Conservation (phyloP, 2,888 invertebrate genomes). For the Muschampia plurimacula region DNA sequence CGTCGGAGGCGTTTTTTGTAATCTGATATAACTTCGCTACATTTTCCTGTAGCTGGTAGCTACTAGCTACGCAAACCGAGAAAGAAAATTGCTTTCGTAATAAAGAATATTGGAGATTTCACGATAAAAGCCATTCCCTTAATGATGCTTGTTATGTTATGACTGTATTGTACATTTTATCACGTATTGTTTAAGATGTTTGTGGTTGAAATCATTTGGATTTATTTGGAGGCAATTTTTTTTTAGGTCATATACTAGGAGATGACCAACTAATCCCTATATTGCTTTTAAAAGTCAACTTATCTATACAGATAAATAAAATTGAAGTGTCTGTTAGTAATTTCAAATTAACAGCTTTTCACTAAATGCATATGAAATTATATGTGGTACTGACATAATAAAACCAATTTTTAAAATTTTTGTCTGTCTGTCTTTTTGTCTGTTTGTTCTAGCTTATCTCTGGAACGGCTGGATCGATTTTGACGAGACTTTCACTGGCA, state of each 20-base stretch:
- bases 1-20: conserved; percentile 9
- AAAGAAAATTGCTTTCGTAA: conserved; percentile 16
- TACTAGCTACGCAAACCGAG: conserved; percentile 15
- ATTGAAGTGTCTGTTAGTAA: too few relatives aligned
- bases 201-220: not conserved
- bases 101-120: conserved; percentile 20
- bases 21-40: conserved; percentile 2
- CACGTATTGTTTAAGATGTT: conserved; percentile 17
- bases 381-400: too few relatives aligned
- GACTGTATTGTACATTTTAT: conserved; percentile 22
- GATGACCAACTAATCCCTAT: too few relatives aligned
- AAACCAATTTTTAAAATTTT: too few relatives aligned
- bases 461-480: too few relatives aligned
- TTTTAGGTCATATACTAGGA: not conserved
- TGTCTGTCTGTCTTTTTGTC: too few relatives aligned
- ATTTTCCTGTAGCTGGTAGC: conserved; percentile 10
- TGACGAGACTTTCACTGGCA: too few relatives aligned
- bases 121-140: conserved; percentile 6
- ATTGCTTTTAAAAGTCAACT: too few relatives aligned
- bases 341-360: too few relatives aligned
- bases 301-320: too few relatives aligned
- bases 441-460: too few relatives aligned
- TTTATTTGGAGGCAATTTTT: not conserved
- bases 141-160: conserved; percentile 14
- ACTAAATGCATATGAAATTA: too few relatives aligned